Evolutionary conservation across 2,888 invertebrate genomes (phyloP).

Genomic region (Uropetala carovei): DNA sequence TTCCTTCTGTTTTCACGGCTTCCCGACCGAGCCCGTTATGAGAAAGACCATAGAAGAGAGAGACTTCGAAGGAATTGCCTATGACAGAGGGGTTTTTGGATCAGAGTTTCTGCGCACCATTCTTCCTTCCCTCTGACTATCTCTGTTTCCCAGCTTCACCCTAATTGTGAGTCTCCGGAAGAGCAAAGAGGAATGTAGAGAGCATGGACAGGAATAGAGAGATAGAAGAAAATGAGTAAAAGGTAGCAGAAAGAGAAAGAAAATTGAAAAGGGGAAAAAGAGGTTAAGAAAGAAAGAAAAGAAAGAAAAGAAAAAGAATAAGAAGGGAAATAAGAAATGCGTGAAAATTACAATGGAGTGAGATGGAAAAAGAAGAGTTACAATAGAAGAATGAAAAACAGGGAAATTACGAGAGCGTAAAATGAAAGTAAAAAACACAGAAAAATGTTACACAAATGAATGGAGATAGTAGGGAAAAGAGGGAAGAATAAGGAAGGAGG

Average conservation of each 20-base stretch:
- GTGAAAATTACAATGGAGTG: no score
- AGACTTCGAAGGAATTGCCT: not conserved
- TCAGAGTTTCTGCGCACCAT: not conserved
- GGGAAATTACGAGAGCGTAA: not conserved
- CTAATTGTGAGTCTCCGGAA: not conserved
- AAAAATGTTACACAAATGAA: no score
- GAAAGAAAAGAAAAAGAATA: not conserved
- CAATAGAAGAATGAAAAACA: not conserved
- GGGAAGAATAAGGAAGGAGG: no score
- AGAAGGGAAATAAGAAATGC: not conserved
- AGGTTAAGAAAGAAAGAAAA: not conserved
- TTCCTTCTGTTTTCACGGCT: not conserved
- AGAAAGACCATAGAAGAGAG: not conserved
- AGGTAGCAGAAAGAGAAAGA: not conserved
- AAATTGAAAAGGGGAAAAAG: not conserved
- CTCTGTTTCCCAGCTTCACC: not conserved
- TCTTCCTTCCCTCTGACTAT: not conserved
- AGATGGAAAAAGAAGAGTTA: not conserved
- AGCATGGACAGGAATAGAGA: not conserved
- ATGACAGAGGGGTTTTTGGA: not conserved
- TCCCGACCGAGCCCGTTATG: not conserved
- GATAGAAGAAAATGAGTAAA: not conserved
- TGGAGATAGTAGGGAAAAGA: no score
- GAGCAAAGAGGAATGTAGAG: not conserved
- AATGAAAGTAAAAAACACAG: not conserved